These are phyloP conservation scores for Myripristis jacobus DNA, from an alignment of 2,797 vertebrate genomes.

Conservation along the genomic window DNA sequence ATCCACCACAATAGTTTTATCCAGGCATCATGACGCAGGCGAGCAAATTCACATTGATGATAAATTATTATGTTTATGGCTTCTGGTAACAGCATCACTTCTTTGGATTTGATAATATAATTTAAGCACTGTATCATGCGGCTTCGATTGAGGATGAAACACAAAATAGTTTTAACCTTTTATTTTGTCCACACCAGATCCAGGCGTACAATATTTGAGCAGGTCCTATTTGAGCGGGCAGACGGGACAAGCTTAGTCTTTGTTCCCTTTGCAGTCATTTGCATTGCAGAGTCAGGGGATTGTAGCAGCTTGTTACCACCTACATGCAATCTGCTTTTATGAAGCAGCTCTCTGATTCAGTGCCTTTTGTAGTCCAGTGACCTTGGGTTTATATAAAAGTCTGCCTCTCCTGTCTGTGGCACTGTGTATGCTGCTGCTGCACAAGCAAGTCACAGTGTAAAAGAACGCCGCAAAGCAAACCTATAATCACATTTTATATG, in stretches of 20 bases:
- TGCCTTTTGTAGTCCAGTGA: slow-evolving; percentile 32
- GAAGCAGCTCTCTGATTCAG: slow-evolving; percentile 41
- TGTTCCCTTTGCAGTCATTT: slow-evolving; percentile 39
- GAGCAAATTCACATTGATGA: slow-evolving; percentile 43
- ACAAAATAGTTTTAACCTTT: slow-evolving; percentile 29
- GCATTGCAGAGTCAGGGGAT: slow-evolving; percentile 43
- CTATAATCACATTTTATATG: neutral
- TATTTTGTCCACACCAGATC: slow-evolving; percentile 27
- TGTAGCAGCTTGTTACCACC: slow-evolving; percentile 37
- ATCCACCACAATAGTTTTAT: slow-evolving; percentile 57
- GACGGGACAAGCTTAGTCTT: slow-evolving; percentile 14
- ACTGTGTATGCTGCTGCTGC: neutral
- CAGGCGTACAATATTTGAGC: slow-evolving; percentile 37
- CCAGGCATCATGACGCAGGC: slow-evolving; percentile 44
- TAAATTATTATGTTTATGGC: slow-evolving; percentile 37
- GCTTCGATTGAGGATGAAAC: slow-evolving; percentile 36
- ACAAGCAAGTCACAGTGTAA: slow-evolving; percentile 7
- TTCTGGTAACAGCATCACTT: slow-evolving; percentile 24
- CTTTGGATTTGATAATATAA: neutral
- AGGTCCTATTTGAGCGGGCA: neutral
- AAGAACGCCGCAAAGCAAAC: neutral
- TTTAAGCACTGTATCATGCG: neutral
- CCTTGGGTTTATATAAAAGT: slow-evolving; percentile 36
- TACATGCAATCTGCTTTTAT: slow-evolving; percentile 49
- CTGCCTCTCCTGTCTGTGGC: slow-evolving; percentile 20